These are phyloP conservation scores for Orthosia cruda DNA, from an alignment of 2,888 invertebrate genomes.

Conservation along the genomic window DNA sequence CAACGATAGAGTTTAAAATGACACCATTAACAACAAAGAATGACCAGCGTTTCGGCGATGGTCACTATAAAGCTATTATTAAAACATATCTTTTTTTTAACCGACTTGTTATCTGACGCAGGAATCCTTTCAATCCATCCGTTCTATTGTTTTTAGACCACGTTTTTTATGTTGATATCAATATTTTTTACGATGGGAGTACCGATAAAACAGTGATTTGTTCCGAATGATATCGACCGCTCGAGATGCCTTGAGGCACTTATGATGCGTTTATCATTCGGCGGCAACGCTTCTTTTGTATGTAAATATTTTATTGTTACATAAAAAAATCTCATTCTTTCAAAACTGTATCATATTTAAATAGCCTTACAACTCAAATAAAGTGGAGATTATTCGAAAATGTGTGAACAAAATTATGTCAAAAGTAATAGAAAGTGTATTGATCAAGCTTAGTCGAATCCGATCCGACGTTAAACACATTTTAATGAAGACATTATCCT, in stretches of 20 bases:
- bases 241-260: conserved; percentile 84
- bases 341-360: conserved; percentile 57
- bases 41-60: conserved; percentile 81
- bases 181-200: conserved; percentile 90
- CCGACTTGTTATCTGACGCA: conserved; percentile 85
- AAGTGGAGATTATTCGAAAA: conserved; percentile 40
- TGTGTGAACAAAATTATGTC: conserved; percentile 55
- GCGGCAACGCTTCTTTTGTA: conserved; percentile 88
- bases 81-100: conserved; percentile 87
- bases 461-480: conserved; percentile 82
- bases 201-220: conserved; percentile 91
- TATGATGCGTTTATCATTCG: conserved; percentile 88
- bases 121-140: conserved; percentile 91
- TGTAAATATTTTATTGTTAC: conserved; percentile 88
- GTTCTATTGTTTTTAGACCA: conserved; percentile 90
- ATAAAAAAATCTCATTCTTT: conserved; percentile 75
- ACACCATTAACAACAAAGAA: conserved; percentile 74
- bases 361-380: conserved; percentile 63
- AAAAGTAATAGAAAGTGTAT: conserved; percentile 79
- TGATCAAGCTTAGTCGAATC: conserved; percentile 77
- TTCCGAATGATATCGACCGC: conserved; percentile 87
- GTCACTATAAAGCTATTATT: conserved; percentile 88
- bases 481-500: conserved; percentile 80
- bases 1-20: conserved; percentile 75
- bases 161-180: conserved; percentile 90